Percentiles rank a stretch among this genome's conserved stretches.
Evolutionary conservation across 2,888 invertebrate genomes (phyloP).

Genomic region (Cephus nigrinus): DNA sequence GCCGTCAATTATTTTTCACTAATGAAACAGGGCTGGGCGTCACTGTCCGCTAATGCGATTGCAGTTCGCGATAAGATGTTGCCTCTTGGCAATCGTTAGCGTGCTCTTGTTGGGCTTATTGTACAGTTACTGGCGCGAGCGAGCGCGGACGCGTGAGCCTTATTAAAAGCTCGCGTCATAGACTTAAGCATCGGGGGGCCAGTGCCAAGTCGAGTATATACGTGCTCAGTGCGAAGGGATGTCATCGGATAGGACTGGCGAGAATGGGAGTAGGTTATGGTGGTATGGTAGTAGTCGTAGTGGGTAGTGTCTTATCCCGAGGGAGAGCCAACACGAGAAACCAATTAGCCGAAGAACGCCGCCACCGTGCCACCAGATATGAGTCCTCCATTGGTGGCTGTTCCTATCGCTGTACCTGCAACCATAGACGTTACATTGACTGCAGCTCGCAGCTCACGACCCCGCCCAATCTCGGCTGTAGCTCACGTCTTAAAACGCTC

Average conservation of each 20-base stretch:
- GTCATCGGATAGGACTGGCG: slow-evolving; percentile 27
- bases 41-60: slow-evolving; percentile 62
- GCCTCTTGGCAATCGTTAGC: slow-evolving; percentile 58
- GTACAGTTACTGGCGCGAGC: slow-evolving; percentile 23
- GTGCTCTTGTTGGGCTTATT: slow-evolving; percentile 40
- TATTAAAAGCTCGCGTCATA: slow-evolving; percentile 23
- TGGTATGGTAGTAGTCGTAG: not conserved
- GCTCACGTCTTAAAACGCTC: slow-evolving; percentile 1
- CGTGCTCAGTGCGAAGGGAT: slow-evolving; percentile 9
- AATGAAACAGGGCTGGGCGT: slow-evolving; percentile 60
- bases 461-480: not conserved
- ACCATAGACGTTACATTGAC: slow-evolving; percentile 22
- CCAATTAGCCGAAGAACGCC: slow-evolving; percentile 62
- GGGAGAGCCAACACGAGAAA: slow-evolving; percentile 64
- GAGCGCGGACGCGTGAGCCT: slow-evolving; percentile 18
- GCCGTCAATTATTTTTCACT: slow-evolving; percentile 62
- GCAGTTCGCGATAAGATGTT: slow-evolving; percentile 57
- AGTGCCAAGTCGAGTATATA: not conserved
- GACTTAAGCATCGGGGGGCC: not conserved
- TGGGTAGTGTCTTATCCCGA: slow-evolving; percentile 51
- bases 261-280: slow-evolving; percentile 20
- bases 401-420: slow-evolving; percentile 39
- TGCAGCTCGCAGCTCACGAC: not conserved
- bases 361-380: slow-evolving; percentile 51
- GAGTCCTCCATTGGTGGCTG: slow-evolving; percentile 24